Percentiles rank a stretch among this genome's conserved stretches.
Conservation (phyloP, 2,113 vertebrate species). For the Ceyx margarethae region DNA sequence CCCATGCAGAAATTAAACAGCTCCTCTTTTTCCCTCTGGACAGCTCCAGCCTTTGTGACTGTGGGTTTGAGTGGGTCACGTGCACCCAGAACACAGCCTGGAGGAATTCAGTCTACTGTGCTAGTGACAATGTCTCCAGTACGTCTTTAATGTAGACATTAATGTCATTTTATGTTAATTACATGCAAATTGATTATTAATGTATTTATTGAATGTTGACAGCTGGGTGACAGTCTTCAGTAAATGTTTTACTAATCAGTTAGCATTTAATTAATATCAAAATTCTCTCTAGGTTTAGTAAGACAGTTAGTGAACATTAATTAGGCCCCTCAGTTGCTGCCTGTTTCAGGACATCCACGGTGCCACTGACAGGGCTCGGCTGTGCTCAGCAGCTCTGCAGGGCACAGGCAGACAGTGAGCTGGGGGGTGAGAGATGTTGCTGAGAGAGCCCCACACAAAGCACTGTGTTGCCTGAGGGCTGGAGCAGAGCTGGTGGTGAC, state of each 20-base stretch:
- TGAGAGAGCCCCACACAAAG: neutral
- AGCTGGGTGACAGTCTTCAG: conserved; percentile 24
- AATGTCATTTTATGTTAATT: neutral
- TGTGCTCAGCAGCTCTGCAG: fast-evolving
- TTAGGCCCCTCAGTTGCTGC: neutral
- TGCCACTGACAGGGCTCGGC: neutral
- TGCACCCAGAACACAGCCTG: neutral
- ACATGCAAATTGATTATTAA: conserved; percentile 38
- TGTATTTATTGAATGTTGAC: conserved; percentile 49
- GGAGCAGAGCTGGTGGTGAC: neutral
- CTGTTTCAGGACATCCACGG: fast-evolving
- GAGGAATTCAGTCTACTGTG: neutral
- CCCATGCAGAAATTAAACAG: neutral
- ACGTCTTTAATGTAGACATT: conserved; percentile 22
- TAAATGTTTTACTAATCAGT: conserved; percentile 54
- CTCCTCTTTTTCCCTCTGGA: neutral
- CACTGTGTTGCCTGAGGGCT: fast-evolving
- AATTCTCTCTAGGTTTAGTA: conserved; percentile 11
- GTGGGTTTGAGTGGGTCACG: neutral
- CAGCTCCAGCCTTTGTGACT: neutral
- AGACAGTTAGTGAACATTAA: neutral
- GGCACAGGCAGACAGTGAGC: neutral
- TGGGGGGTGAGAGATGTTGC: neutral
- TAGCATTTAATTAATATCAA: conserved; percentile 16
- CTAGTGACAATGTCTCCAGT: neutral